A percentile compares a stretch with the other conserved stretches of the same genome.
Conservation (phyloP, 2,113 vertebrate genomes). For the Bettongia penicillata region DNA sequence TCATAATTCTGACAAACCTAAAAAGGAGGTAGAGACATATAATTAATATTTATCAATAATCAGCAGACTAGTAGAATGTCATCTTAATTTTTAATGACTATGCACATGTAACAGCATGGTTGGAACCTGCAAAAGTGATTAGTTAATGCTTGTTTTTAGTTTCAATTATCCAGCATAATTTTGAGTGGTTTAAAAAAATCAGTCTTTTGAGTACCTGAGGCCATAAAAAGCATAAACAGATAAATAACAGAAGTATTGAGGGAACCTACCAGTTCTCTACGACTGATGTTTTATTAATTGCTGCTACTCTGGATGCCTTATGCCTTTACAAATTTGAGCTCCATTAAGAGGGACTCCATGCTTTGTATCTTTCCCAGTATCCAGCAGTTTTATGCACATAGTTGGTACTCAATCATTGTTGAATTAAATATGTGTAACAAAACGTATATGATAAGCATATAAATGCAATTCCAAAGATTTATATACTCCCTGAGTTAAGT, state of each 20-base stretch:
- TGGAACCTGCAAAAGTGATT: not conserved
- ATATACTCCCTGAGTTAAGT: not conserved
- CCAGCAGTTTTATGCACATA: not conserved
- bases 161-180: not conserved
- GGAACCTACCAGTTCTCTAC: not conserved
- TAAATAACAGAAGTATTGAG: not conserved
- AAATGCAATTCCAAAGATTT: not conserved
- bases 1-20: not conserved
- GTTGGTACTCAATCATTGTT: not conserved
- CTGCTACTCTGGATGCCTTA: not conserved
- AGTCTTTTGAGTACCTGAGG: not conserved
- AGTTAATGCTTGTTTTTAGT: not conserved
- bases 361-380: not conserved
- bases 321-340: not conserved
- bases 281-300: not conserved
- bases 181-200: not conserved
- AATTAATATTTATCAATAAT: not conserved
- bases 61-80: not conserved
- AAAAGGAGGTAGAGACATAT: not conserved
- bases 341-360: not conserved
- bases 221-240: not conserved
- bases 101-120: not conserved
- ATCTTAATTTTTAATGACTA: not conserved
- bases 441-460: not conserved
- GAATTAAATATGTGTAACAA: not conserved